phyloP scores from a whole-genome alignment of 2,113 vertebrate genomes.

The Gobio gobio region DNA sequence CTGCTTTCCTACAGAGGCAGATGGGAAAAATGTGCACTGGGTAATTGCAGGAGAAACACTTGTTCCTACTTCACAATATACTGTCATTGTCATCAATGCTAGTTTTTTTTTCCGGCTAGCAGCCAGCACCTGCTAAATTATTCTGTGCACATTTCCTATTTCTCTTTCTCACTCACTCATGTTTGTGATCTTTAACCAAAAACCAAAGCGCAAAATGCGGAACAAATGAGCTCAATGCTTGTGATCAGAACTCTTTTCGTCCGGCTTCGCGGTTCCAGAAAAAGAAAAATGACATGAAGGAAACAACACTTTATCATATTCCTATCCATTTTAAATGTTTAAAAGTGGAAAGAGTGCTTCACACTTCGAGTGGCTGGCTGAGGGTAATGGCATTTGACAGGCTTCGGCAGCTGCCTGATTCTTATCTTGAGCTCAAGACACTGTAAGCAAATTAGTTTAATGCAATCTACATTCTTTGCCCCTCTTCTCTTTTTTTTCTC shows the following conservation, averaged over 20 bases:
- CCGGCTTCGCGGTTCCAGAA: not conserved
- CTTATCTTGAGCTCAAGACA: constrained; percentile 53
- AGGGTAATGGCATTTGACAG: constrained; percentile 53
- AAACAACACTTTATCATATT: constrained; percentile 35
- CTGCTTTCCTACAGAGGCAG: not conserved
- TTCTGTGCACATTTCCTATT: not conserved
- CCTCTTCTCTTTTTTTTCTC: constrained; percentile 2
- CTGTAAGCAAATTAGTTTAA: constrained; percentile 58
- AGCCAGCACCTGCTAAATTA: not conserved
- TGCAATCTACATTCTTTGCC: constrained; percentile 33
- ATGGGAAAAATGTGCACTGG: not conserved
- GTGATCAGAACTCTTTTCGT: constrained; percentile 3
- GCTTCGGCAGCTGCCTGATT: constrained; percentile 28
- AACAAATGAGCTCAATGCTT: constrained; percentile 28
- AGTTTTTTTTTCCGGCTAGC: not conserved
- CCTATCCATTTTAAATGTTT: constrained; percentile 4
- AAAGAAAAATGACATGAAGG: not conserved
- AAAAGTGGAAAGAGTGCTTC: constrained; percentile 8
- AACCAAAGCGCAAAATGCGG: not conserved
- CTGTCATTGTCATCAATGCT: not conserved
- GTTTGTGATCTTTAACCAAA: constrained; percentile 14
- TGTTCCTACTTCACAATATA: constrained; percentile 4
- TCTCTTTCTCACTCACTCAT: not conserved
- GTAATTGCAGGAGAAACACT: constrained; percentile 2
- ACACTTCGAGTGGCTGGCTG: constrained; percentile 13